These are phyloP conservation scores for Augiades crinisus DNA, from an alignment of 2,888 invertebrate species.

Conservation along the genomic window DNA sequence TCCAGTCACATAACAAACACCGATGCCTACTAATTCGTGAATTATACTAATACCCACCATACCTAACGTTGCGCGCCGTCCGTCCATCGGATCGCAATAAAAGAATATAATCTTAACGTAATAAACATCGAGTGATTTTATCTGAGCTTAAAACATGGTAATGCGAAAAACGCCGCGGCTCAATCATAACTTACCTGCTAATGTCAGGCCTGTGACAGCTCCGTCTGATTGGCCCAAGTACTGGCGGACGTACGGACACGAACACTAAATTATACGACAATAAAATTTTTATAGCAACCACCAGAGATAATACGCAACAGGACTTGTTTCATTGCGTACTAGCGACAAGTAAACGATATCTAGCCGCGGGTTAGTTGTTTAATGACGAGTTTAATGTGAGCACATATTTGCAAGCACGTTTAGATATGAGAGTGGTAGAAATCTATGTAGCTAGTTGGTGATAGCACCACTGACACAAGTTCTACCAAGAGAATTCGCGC, in stretches of 20 bases:
- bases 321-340: neutral
- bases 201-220: conserved; percentile 53
- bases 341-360: neutral
- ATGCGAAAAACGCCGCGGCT: conserved; percentile 55
- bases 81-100: conserved; percentile 39
- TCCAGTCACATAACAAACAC: conserved; percentile 1
- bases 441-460: no score
- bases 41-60: conserved; percentile 23
- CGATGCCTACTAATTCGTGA: conserved; percentile 23
- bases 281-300: conserved; percentile 58
- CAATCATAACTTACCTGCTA: conserved; percentile 71
- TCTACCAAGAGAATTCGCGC: no score
- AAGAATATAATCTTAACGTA: conserved; percentile 49
- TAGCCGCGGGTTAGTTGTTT: neutral
- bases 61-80: neutral
- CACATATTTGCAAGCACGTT: no score
- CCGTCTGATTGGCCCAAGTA: conserved; percentile 52
- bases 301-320: conserved; percentile 38
- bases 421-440: no score
- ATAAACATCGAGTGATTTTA: conserved; percentile 63
- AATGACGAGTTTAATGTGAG: neutral
- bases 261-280: conserved; percentile 55
- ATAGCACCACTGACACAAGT: no score
- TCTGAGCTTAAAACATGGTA: conserved; percentile 61
- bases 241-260: conserved; percentile 31